phyloP scores from a whole-genome alignment of 2,113 vertebrate genomes.

The Carlito syrichta region DNA sequence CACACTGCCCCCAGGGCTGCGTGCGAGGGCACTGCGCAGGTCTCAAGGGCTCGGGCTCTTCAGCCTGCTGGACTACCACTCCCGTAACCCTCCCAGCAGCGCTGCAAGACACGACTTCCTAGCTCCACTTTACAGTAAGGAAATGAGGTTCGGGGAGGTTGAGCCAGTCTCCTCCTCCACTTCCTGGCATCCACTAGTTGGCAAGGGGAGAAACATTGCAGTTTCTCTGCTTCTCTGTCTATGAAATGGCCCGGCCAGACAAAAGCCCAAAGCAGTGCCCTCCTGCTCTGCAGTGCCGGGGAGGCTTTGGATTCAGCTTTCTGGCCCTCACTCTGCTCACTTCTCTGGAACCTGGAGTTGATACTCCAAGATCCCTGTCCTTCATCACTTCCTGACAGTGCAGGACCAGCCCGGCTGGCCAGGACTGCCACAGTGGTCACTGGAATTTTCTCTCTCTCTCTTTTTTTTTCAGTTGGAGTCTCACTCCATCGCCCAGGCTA shows the following conservation, averaged over 20 bases:
- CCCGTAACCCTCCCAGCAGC: background rate
- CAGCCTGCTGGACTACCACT: too few species aligned
- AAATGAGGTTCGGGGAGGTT: background rate
- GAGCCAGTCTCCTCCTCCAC: background rate
- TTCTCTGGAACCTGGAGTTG: background rate
- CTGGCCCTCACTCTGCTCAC: background rate
- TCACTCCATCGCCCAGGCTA: too few species aligned
- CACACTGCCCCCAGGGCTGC: fast-evolving
- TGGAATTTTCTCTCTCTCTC: too few species aligned
- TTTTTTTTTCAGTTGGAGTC: too few species aligned
- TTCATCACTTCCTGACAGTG: background rate
- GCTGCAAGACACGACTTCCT: background rate
- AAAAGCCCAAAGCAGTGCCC: background rate
- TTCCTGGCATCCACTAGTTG: background rate
- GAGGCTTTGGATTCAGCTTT: fast-evolving
- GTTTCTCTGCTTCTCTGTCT: background rate
- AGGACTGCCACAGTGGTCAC: background rate
- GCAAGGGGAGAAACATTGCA: background rate
- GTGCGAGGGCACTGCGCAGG: fast-evolving
- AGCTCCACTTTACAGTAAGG: background rate
- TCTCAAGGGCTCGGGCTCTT: fast-evolving
- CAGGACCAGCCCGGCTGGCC: background rate
- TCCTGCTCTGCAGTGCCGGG: fast-evolving
- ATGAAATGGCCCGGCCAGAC: background rate
- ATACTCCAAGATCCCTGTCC: background rate